Conservation (phyloP, 2,797 vertebrate genomes). For the Sebastes miniatus region DNA sequence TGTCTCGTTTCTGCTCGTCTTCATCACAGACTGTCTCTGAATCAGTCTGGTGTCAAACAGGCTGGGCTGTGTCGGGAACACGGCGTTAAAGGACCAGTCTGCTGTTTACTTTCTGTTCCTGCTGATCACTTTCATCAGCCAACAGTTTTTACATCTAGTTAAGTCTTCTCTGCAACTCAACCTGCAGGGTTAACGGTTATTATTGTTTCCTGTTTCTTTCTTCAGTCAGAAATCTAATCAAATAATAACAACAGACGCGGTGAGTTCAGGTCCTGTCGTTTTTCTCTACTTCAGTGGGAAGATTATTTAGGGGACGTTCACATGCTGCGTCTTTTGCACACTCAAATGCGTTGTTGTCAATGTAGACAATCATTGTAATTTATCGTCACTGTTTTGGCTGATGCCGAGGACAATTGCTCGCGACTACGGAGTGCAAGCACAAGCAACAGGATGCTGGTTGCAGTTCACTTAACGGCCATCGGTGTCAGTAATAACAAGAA, state of each 20-base stretch:
- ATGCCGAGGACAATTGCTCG: no score
- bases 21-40: slow-evolving; percentile 10
- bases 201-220: neutral
- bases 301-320: no score
- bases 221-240: fast-evolving
- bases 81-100: neutral
- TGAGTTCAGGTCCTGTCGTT: neutral
- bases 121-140: neutral
- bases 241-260: neutral
- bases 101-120: neutral
- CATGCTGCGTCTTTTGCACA: no score
- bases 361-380: no score
- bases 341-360: no score
- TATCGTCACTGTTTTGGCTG: no score
- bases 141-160: neutral
- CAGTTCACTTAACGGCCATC: no score
- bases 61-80: slow-evolving; percentile 22
- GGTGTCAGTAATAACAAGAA: no score
- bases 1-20: neutral
- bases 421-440: fast-evolving
- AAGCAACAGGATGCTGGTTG: no score
- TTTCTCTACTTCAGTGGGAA: neutral
- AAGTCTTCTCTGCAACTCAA: neutral
- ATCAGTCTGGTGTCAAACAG: slow-evolving; percentile 21
- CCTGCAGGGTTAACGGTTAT: neutral